Base-by-base conservation (phyloP, 2,113 vertebrate genomes). In the Felis chaus region DNA sequence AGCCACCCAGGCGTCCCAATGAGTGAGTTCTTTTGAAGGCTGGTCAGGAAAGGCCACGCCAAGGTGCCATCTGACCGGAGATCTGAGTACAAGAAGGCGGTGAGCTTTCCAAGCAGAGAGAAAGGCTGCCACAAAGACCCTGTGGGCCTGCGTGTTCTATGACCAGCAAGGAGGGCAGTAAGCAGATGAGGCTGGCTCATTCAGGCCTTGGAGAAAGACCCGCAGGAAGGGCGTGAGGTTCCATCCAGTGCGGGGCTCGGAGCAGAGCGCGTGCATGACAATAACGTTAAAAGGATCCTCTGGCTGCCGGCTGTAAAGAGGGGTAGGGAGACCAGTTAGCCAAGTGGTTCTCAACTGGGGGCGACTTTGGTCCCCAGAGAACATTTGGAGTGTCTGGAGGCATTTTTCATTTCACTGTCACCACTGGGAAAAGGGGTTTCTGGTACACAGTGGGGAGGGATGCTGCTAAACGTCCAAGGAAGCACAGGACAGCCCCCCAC, bases 81-180 rank as follows among this genome's bases (percentile, higher is more conserved):
- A 76, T 23, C 45, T 57, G 89, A 48, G 23, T 27, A 29, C 41
- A 73, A 18, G 19, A 11, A 9, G 21, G 48, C 33, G 57, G 3
- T 3, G 45, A 61, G 63, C 39, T 33, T 61, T 65, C 45, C 80
- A 45, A 25, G 21, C 81, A 65, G 80, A 48, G 25, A 33, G 16
- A 27, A 29, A 29, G 66, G 13, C 23, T 41, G 87, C 9, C 33
- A 10, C 25, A 5, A 18, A 41, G 65, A 31, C 3, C 9, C 36
- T 9, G 14, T 78, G 66, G n/a, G 31, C 18, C 45, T 0, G 33
- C 2, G 25, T 7, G 41, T 31, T 23, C 23, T 3, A 13, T 0
- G n/a, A 6, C 48, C 4, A 21, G 25, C 50, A 14, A 0, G 31
- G 3, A 71, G 66, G 36, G 15, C 48, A 16, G 61, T 45, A 1